Base-by-base conservation (phyloP, 2,888 invertebrate genomes). In the Netelia fuscicornis region DNA sequence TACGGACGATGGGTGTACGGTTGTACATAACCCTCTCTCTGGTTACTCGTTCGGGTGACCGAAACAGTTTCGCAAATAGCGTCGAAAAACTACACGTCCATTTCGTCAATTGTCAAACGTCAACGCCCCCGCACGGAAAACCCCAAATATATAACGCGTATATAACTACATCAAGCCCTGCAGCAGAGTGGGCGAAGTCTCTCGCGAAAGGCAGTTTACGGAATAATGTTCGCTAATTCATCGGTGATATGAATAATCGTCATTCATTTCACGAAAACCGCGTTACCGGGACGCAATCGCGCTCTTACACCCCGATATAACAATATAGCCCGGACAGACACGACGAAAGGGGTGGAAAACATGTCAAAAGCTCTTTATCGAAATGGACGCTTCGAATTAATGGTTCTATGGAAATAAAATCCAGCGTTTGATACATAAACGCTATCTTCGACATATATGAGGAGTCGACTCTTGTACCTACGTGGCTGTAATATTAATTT, bases 181-280 rank as follows among this genome's bases (percentile, higher is more conserved):
- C 2, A 25, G 25, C 25, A 25, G 25, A 25, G 25, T 25, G 25
- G 25, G 25, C 25, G 25, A 25, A 2, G 25, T 25, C 25, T 25
- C 25, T 25, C 25, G 25, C 25, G 25, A 25, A 25, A 25, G 25
- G 2, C 25, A 25, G 25, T 25, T 25, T 48, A 2, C 8, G 11
- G 48, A 60, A 79, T 79, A 25, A 25, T 2, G 25, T 75, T 75
- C 78, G 30, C 64, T 75, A 80, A 83, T 83, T 83, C 25, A 9
- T 64, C 75, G 37, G 56, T 70, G 62, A 65, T 75, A 52, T 25
- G 70, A 83, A 74, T 11, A 44, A 64, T 75, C 48, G 48, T 25
- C 56, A 48, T 70, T 58, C 48, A 79, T 75, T 80, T 64, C 58
- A 75, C 64, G 75, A 44, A 20, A 17, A 25, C 52, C 9, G 71